Evolutionary conservation across 1,140 invertebrate species (phyloP).

Genomic region (Aricia agestis): DNA sequence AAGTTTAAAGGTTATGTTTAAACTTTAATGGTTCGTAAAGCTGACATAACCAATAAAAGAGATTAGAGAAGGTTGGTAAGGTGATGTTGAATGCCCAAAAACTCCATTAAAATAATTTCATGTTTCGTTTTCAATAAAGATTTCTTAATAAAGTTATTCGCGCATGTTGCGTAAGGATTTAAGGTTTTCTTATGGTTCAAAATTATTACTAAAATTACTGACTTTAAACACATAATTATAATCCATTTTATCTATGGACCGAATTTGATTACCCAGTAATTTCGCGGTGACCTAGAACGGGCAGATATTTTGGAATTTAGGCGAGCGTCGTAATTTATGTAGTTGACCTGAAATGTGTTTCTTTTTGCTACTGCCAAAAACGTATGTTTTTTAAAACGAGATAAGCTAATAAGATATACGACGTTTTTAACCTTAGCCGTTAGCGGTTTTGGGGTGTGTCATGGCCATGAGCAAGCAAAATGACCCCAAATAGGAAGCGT

Average conservation of each 20-base stretch:
- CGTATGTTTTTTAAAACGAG: not conserved
- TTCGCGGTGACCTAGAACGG: constrained; percentile 13
- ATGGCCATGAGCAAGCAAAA: not conserved
- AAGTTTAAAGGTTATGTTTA: too few relatives aligned
- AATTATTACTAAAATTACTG: not conserved
- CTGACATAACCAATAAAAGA: too few relatives aligned
- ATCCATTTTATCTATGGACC: not conserved
- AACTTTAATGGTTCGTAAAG: too few relatives aligned
- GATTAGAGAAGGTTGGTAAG: too few relatives aligned
- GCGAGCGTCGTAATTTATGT: constrained; percentile 11
- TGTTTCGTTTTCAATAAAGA: too few relatives aligned
- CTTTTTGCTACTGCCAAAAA: constrained; percentile 7
- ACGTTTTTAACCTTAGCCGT: not conserved
- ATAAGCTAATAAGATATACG: not conserved
- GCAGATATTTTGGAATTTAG: constrained; percentile 18
- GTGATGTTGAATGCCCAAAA: not conserved
- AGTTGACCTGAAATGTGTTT: not conserved
- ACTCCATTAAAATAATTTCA: too few relatives aligned
- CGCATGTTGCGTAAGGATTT: not conserved
- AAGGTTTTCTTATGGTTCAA: not conserved
- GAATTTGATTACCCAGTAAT: constrained; percentile 8
- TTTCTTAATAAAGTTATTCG: too few relatives aligned
- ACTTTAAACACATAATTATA: not conserved
- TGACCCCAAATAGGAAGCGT: too few relatives aligned
- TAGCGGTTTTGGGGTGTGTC: not conserved